These are phyloP conservation scores for Coryphaenoides rupestris DNA, from an alignment of 2,113 vertebrate genomes.

Conservation along the genomic window DNA sequence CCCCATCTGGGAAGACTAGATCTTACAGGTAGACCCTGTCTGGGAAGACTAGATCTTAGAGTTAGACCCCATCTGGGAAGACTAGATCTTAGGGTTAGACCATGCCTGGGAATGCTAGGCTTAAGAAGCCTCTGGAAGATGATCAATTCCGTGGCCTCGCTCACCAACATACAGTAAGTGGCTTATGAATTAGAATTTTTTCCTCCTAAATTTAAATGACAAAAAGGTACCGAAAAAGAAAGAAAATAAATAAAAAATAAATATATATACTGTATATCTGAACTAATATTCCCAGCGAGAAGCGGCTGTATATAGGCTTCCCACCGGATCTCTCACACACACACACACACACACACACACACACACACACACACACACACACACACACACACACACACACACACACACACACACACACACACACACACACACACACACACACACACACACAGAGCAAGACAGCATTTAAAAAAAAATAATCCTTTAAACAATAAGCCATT, in stretches of 20 bases:
- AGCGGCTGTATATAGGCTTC: constrained; percentile 66
- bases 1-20: neutral
- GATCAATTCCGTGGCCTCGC: neutral
- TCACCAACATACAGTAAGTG: too few relatives aligned
- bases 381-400: constrained; percentile 52
- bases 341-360: constrained; percentile 52
- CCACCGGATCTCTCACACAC: constrained; percentile 47
- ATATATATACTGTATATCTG: constrained; percentile 23
- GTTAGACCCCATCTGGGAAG: constrained; percentile 6
- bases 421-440: constrained; percentile 53
- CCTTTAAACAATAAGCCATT: constrained; percentile 62
- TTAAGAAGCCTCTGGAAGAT: neutral
- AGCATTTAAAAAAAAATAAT: constrained; percentile 62
- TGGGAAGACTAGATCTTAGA: constrained; percentile 6
- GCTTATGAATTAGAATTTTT: too few relatives aligned
- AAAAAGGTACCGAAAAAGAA: too few relatives aligned
- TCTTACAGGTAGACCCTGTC: constrained; percentile 5
- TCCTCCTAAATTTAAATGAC: neutral
- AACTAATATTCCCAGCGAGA: constrained; percentile 50
- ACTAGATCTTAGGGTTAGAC: constrained; percentile 9
- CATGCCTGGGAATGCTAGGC: neutral
- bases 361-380: constrained; percentile 53
- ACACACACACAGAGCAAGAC: constrained; percentile 55
- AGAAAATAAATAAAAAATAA: neutral
- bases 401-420: constrained; percentile 52